phyloP scores from a whole-genome alignment of 2,888 invertebrate species.

The Oithona nana region DNA sequence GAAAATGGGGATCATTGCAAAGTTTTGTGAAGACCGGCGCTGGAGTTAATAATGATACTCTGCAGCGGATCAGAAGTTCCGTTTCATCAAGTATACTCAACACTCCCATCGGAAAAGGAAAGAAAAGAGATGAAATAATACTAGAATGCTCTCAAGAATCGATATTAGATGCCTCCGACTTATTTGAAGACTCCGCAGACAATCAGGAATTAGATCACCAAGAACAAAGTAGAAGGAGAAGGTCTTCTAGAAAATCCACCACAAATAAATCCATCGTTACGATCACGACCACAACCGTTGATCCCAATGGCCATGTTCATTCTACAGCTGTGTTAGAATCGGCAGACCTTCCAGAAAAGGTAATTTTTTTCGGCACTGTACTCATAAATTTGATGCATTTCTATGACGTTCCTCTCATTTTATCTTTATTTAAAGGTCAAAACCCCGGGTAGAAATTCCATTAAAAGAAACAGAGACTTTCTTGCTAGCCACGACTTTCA shows the following conservation, averaged over 20 bases:
- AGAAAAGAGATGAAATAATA: neutral
- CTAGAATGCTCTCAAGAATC: conserved; percentile 26
- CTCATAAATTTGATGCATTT: too few species aligned
- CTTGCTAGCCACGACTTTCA: too few species aligned
- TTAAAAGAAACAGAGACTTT: too few species aligned
- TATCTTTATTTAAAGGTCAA: too few species aligned
- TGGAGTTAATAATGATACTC: conserved; percentile 57
- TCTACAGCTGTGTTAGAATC: conserved; percentile 52
- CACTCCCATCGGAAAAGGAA: neutral
- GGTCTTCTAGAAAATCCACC: conserved; percentile 1
- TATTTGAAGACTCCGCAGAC: conserved; percentile 28
- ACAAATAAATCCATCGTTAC: conserved; percentile 36
- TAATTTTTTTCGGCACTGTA: too few species aligned
- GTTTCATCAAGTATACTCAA: neutral
- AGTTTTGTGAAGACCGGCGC: conserved; percentile 42
- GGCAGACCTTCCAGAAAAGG: conserved; percentile 13
- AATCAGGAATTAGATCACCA: too few species aligned
- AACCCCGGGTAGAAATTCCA: too few species aligned
- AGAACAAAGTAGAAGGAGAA: conserved; percentile 20
- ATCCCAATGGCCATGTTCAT: conserved; percentile 43
- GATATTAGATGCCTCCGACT: conserved; percentile 27
- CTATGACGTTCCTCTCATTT: too few species aligned
- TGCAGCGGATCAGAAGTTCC: conserved; percentile 38
- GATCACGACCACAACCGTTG: conserved; percentile 50
- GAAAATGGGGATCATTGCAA: conserved; percentile 37